Base-by-base conservation (phyloP, 2,888 invertebrate species). In the Dolomedes plantarius region DNA sequence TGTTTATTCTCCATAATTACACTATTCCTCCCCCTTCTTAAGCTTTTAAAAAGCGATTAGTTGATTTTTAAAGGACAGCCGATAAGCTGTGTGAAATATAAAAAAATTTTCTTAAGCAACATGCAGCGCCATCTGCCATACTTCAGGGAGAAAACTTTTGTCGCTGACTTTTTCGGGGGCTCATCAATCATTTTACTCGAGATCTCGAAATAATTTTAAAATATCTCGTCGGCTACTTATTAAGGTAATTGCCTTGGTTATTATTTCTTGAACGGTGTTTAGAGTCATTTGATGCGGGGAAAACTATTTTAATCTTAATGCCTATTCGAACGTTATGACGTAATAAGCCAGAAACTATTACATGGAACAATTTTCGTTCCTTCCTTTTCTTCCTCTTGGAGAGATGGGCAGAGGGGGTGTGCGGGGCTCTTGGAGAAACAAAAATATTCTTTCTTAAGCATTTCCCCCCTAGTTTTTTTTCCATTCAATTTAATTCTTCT, bases 401-500 rank as follows among this genome's bases (percentile, higher is more conserved):
- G 41, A 1, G 56, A 23, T 2, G 23, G 56, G 23, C 56, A 13
- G 16, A 16, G 41, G 2, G 41, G 1, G 16, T 1, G 16, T 46
- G 29, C 13, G 31, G 67, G 9, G 67, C 28, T 27, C 19, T 11
- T 16, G 16, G 13, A 65, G 29, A 65, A 28, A 65, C 65, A 31
- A 65, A 67, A 67, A 67, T 67, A 56, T 56, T 67, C 67, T 67
- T 67, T 56, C 9, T 56, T 56, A 56, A 5, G 36, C 9, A 36
- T n/a, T 50, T 50, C 28, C 23, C 23, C 9, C 19, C 23, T 62
- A 9, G 19, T 67, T 67, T 67, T n/a, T n/a, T 81, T 83, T 83
- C 83, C 83, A 77, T 83, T 76, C 83, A 83, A 83, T 83, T 83
- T 83, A 83, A 83, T 83, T 83, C 83, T 31, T 77, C 67, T 83